Base-by-base conservation (phyloP, 2,797 vertebrate species). In the Sparidentex hasta region DNA sequence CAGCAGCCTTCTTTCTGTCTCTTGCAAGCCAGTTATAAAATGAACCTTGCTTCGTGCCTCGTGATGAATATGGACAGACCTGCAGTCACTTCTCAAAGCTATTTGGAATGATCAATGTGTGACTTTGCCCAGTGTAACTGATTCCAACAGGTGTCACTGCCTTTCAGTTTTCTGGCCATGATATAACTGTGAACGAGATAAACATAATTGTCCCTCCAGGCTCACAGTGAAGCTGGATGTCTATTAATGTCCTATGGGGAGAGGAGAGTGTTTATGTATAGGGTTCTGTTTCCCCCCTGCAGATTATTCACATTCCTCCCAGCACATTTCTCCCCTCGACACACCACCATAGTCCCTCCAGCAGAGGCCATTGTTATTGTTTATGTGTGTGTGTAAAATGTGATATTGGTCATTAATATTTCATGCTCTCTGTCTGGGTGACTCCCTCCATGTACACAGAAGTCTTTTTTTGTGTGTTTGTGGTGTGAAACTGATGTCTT, bases 351-450 rank as follows among this genome's bases (percentile, higher is more conserved):
- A 62, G 57, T 79, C 82, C 79, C 76, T 78, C 69, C 62, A 75
- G 75, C 70, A 47, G 61, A 74, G 50, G 73, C 18, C 29, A 33
- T 47, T 71, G 86, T 78, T 58, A 70, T 67, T 84, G 81, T 93
- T 68, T 85, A 67, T 74, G 66, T 71, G 59, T 71, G 59, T 71
- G 80, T 74, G 56, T 84, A 46, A 73, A 81, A 75, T 71, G 44
- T 41, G 48, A 87, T 76, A 81, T 79, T 76, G 57, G 33, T 81
- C 83, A 88, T 93, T 84, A 91, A 91, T 90, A 80, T 90, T 92
- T 88, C 77, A 88, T 81, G 67, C 43, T 63, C 43, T 63, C 78
- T 80, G 81, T 84, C 82, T 83, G 80, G 29, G 71, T 81, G 81
- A 77, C 64, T 86, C 25, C 51, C 44, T 13, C 11, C 66, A 74